These are phyloP conservation scores for Petrocephalus schoutedeni DNA, from an alignment of 2,797 vertebrate species.

Conservation along the genomic window DNA sequence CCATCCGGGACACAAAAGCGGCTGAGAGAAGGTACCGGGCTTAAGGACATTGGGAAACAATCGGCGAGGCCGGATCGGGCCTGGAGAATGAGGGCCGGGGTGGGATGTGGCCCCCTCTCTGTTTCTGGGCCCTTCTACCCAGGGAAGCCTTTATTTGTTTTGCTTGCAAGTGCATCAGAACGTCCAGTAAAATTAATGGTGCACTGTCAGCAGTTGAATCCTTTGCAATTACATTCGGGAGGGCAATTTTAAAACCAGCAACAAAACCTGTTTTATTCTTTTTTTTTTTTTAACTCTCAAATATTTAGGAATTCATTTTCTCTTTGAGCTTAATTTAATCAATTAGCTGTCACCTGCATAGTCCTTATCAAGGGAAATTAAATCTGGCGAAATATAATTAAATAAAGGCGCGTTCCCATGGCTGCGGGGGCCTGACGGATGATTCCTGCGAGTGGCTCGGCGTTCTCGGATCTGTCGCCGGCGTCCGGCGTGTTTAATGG, in stretches of 20 bases:
- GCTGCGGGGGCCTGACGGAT: neutral
- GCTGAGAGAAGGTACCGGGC: constrained; percentile 37
- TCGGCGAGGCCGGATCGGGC: constrained; percentile 35
- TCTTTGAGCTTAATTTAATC: constrained; percentile 19
- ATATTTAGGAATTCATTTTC: constrained; percentile 15
- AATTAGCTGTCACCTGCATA: constrained; percentile 13
- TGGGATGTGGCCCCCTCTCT: constrained; percentile 4
- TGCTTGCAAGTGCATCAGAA: neutral
- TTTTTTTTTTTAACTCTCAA: neutral
- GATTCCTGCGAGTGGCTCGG: neutral
- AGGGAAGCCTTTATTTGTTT: neutral
- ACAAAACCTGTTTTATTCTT: neutral
- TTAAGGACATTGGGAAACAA: constrained; percentile 42
- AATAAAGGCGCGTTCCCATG: constrained; percentile 12
- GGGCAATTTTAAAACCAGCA: neutral
- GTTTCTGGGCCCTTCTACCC: neutral
- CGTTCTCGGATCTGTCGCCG: neutral
- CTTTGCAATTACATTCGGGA: neutral
- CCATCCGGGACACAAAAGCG: constrained; percentile 45
- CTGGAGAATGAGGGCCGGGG: constrained; percentile 29
- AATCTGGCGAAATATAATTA: constrained; percentile 19
- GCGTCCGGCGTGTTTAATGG: constrained; percentile 9
- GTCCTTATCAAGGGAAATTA: constrained; percentile 22
- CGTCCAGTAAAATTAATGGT: neutral
- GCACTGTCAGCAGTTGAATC: neutral